Percentiles rank a stretch among this genome's conserved stretches.
Evolutionary conservation across 2,888 invertebrate species (phyloP).

Genomic region (Hirtodrosophila alboralis): DNA sequence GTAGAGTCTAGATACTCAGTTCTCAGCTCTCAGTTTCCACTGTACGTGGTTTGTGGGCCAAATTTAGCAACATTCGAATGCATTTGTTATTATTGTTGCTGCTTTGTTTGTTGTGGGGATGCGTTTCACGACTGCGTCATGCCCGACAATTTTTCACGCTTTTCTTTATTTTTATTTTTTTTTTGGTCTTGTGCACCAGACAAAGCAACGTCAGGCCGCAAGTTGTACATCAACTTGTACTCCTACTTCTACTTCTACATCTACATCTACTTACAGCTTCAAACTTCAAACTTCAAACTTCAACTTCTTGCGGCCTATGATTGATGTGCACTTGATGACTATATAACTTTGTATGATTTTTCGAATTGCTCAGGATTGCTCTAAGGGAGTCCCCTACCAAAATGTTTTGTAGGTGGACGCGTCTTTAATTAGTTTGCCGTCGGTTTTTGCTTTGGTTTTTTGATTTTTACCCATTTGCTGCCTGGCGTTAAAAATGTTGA

Average conservation of each 20-base stretch:
- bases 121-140: constrained; percentile 65
- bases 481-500: constrained; percentile 77
- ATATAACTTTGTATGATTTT: constrained; percentile 79
- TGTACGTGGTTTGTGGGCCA: constrained; percentile 56
- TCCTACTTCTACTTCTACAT: constrained; percentile 37
- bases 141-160: constrained; percentile 79
- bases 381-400: constrained; percentile 7
- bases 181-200: constrained; percentile 30
- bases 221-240: constrained; percentile 15
- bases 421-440: constrained; percentile 74
- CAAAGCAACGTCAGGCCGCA: constrained; percentile 48
- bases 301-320: constrained; percentile 69
- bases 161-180: constrained; percentile 57
- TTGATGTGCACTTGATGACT: constrained; percentile 82
- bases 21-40: constrained; percentile 11
- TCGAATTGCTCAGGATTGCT: constrained; percentile 36
- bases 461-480: constrained; percentile 56
- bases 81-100: constrained; percentile 41
- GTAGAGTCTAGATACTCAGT: constrained; percentile 12
- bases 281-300: too few species aligned
- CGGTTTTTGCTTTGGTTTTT: constrained; percentile 37
- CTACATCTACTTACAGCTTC: too few species aligned
- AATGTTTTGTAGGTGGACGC: constrained; percentile 74
- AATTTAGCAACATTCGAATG: constrained; percentile 69
- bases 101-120: constrained; percentile 30